A percentile compares a stretch with the other conserved stretches of the same genome.
These are phyloP conservation scores for Chesias legatella DNA, from an alignment of 2,888 invertebrate species.

Conservation along the genomic window DNA sequence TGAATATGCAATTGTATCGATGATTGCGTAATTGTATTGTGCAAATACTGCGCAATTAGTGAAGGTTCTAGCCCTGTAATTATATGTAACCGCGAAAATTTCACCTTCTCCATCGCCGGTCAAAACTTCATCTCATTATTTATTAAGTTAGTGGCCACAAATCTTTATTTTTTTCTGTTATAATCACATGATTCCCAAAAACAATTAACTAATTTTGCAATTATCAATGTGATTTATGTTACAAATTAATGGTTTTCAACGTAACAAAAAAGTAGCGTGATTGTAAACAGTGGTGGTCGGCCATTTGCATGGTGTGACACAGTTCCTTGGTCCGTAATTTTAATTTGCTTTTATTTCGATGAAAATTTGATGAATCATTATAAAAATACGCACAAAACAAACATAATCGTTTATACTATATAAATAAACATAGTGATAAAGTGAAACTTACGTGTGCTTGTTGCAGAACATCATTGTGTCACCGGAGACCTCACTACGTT, in stretches of 20 bases:
- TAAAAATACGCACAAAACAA: constrained; percentile 69
- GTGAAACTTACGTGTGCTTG: constrained; percentile 73
- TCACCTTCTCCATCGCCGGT: constrained; percentile 33
- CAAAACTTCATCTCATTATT: constrained; percentile 49
- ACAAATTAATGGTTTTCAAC: constrained; percentile 40
- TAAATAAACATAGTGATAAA: constrained; percentile 60
- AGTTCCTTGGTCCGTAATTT: constrained; percentile 81
- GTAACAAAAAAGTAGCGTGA: constrained; percentile 57
- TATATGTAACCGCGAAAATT: constrained; percentile 53
- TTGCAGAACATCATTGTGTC: constrained; percentile 77
- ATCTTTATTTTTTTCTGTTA: constrained; percentile 15
- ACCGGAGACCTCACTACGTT: constrained; percentile 74
- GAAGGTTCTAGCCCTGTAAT: constrained; percentile 21
- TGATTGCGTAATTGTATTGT: constrained; percentile 12
- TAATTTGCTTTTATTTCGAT: constrained; percentile 59
- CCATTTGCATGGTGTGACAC: constrained; percentile 86
- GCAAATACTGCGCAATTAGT: background rate
- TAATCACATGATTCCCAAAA: constrained; percentile 37
- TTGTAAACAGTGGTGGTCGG: constrained; percentile 85
- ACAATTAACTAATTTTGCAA: constrained; percentile 48
- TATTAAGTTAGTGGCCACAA: constrained; percentile 24
- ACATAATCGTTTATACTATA: constrained; percentile 45
- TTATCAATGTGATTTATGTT: constrained; percentile 34
- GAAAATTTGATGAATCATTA: constrained; percentile 66
- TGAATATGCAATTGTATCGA: constrained; percentile 2